These are phyloP conservation scores for Macaria notata DNA, from an alignment of 2,888 invertebrate genomes.

Conservation along the genomic window DNA sequence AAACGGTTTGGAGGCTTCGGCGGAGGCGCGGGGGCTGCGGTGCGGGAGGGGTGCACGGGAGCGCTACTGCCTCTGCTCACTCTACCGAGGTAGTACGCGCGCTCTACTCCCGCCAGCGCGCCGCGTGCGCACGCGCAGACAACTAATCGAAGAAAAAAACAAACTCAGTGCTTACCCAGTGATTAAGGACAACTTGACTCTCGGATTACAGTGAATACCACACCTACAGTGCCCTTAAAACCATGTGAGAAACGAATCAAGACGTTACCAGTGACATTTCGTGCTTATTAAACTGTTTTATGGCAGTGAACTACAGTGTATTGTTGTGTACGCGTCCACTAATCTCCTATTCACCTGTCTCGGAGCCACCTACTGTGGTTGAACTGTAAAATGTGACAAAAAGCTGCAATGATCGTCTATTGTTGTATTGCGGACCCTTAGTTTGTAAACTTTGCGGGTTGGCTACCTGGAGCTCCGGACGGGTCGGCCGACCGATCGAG, in stretches of 20 bases:
- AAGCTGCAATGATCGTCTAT: conserved; percentile 71
- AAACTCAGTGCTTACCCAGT: conserved; percentile 43
- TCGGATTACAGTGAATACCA: conserved; percentile 71
- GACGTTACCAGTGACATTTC: conserved; percentile 54
- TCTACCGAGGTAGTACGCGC: conserved; percentile 73
- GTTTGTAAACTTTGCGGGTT: conserved; percentile 77
- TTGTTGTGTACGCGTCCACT: conserved; percentile 74
- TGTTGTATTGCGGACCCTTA: conserved; percentile 55
- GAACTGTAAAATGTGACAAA: conserved; percentile 80
- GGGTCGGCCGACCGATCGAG: conserved; percentile 64
- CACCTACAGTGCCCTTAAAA: conserved; percentile 40
- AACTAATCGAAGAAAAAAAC: conserved; percentile 48
- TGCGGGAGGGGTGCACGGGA: conserved; percentile 62
- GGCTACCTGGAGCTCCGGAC: conserved; percentile 68
- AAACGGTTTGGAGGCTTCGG: conserved; percentile 70
- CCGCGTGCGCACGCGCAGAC: conserved; percentile 70
- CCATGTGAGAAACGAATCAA: conserved; percentile 49
- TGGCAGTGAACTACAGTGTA: conserved; percentile 59
- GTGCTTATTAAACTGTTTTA: conserved; percentile 73
- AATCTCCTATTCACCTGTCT: conserved; percentile 76
- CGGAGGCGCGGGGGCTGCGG: conserved; percentile 37
- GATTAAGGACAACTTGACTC: conserved; percentile 32
- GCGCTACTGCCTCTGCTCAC: conserved; percentile 78
- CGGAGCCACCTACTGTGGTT: conserved; percentile 65
- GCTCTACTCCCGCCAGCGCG: conserved; percentile 73